Conservation (phyloP, 2,797 vertebrate species). For the Acrossocheilus fasciatus region DNA sequence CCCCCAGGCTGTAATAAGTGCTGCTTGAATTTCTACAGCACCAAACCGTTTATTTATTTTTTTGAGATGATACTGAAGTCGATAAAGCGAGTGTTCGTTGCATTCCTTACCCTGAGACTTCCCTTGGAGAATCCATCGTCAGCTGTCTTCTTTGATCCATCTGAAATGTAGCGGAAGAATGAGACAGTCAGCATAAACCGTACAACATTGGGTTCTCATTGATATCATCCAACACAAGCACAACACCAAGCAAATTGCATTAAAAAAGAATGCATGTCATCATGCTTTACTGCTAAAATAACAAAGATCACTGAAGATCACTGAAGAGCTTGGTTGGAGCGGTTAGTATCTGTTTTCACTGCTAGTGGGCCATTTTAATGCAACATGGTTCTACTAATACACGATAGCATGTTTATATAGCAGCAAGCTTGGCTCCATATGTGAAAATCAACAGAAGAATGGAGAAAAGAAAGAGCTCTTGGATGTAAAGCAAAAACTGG, state of each 20-base stretch:
- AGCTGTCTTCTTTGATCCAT: constrained; percentile 35
- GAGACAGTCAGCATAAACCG: background rate
- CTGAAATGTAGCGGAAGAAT: constrained; percentile 8
- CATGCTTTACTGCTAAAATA: constrained; percentile 27
- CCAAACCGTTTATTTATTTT: constrained; percentile 10
- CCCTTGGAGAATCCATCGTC: background rate
- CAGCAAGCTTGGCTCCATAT: constrained; percentile 6
- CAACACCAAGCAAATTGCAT: constrained; percentile 33
- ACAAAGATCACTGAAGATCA: constrained; percentile 14
- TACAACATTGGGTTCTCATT: background rate
- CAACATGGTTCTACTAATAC: background rate
- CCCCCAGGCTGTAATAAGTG: constrained; percentile 13
- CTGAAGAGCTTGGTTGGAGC: constrained; percentile 6
- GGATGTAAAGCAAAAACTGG: background rate
- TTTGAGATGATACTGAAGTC: constrained; percentile 14
- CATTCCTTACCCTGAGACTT: constrained; percentile 27
- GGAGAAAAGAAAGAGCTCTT: background rate
- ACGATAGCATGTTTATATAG: constrained; percentile 40
- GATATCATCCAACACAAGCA: constrained; percentile 12
- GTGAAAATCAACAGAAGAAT: constrained; percentile 28
- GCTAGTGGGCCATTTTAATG: constrained; percentile 17
- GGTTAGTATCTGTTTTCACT: constrained; percentile 24
- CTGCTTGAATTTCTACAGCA: background rate
- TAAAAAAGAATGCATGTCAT: constrained; percentile 22
- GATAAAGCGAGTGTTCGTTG: background rate